Evolutionary conservation across 2,797 vertebrate genomes (phyloP), one percentile per base, ranked within the genome.

Genomic region (Varecia variegata): DNA sequence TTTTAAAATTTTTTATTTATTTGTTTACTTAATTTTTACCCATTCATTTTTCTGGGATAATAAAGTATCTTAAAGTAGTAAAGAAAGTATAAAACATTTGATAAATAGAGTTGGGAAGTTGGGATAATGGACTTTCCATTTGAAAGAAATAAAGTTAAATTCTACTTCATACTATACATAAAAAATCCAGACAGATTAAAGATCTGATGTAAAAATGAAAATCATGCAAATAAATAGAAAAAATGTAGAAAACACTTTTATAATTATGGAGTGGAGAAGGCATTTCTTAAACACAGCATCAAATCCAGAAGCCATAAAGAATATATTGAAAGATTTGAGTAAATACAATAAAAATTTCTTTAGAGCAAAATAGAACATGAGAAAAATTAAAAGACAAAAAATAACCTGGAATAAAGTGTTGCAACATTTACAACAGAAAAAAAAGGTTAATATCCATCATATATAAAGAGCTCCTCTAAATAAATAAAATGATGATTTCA

Each of bases 321-420:
- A 50, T n/a, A 56, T 65, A 25, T 52, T 68, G 50, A 65, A 21
- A 85, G 27, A 52, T 30, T 74, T 95, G 47, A 79, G 58, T 54
- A 68, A 54, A 30, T 73, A 82, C 81, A 95, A 93, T 25, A 50
- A 86, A 94, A 90, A 87, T 82, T 81, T 95, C 76, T 79, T 80
- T 77, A 68, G 25, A 81, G 40, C 15, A 43, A 76, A 93, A 91
- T 80, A 67, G 52, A 40, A 80, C 25, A 23, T 25, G 73, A 84
- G 54, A 27, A 86, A 91, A 74, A 27, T 79, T 71, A 91, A 80
- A 90, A 90, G 30, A 45, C 2, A 14, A 87, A 56, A 76, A 47
- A 40, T 17, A 67, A 62, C 9, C 60, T 84, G 38, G 70, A 93
- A 85, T 62, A 90, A 91, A 80, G 30, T 70, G 32, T 73, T 35